These are phyloP conservation scores for Aproaerema taeniolella DNA, from an alignment of 2,888 invertebrate species.

Conservation along the genomic window DNA sequence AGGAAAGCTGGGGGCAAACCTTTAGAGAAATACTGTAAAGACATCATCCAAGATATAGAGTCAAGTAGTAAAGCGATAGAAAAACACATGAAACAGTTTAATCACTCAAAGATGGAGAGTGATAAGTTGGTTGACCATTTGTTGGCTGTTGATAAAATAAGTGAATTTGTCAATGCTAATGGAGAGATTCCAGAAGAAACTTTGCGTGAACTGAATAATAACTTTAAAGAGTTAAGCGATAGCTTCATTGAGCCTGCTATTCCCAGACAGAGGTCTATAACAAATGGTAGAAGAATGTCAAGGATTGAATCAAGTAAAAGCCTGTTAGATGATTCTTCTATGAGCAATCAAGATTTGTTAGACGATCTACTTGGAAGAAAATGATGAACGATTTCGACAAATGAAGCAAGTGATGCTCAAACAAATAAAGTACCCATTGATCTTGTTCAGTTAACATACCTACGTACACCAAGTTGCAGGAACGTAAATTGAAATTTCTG, in stretches of 20 bases:
- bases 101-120: slow-evolving; percentile 58
- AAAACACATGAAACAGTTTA: slow-evolving; percentile 67
- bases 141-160: slow-evolving; percentile 69
- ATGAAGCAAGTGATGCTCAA: no score
- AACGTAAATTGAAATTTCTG: no score
- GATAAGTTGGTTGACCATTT: slow-evolving; percentile 68
- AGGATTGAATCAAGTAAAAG: slow-evolving; percentile 37
- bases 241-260: slow-evolving; percentile 46
- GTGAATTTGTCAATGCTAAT: slow-evolving; percentile 55
- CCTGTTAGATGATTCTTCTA: slow-evolving; percentile 52
- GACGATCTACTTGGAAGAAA: slow-evolving; percentile 64
- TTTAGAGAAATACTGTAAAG: slow-evolving; percentile 62
- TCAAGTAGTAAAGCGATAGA: slow-evolving; percentile 68
- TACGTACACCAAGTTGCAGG: no score
- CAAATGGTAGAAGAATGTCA: slow-evolving; percentile 41
- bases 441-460: no score
- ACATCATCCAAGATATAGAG: slow-evolving; percentile 63
- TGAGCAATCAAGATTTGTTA: slow-evolving; percentile 62
- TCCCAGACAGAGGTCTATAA: slow-evolving; percentile 25
- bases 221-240: slow-evolving; percentile 57
- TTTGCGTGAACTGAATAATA: slow-evolving; percentile 57
- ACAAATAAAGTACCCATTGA: no score
- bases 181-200: slow-evolving; percentile 49
- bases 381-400: slow-evolving; percentile 38
- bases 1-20: slow-evolving; percentile 44